These are phyloP conservation scores for Cryptocheilus praepositus DNA, from an alignment of 2,888 invertebrate species.

Conservation along the genomic window DNA sequence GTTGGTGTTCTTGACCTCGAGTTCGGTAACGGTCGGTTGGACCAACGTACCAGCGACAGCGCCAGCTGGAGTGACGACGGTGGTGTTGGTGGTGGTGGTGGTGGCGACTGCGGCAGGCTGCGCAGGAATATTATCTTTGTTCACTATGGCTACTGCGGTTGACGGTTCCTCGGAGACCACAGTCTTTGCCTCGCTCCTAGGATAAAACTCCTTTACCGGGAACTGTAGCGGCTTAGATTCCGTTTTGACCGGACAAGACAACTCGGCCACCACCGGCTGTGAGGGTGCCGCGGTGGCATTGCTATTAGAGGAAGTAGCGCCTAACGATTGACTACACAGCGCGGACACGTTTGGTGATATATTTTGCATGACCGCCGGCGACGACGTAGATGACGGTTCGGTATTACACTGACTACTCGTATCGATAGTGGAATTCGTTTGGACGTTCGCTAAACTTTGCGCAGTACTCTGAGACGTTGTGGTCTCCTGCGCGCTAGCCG, in stretches of 20 bases:
- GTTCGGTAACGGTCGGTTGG: conserved; percentile 1
- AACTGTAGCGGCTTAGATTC: conserved; percentile 63
- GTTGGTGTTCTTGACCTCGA: conserved; percentile 15
- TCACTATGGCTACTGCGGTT: conserved; percentile 44
- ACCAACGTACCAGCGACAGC: conserved; percentile 8
- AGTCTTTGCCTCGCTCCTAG: conserved; percentile 59
- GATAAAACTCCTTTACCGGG: conserved; percentile 62
- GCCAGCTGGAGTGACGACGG: conserved; percentile 47
- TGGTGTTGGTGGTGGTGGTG: conserved; percentile 16
- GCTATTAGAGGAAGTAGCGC: conserved; percentile 24
- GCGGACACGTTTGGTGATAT: conserved; percentile 48
- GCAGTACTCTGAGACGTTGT: conserved; percentile 45
- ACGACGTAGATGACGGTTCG: conserved; percentile 24
- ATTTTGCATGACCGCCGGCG: conserved; percentile 38
- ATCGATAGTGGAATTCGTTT: conserved; percentile 55
- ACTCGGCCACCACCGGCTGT: background rate
- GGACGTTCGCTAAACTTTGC: conserved; percentile 53
- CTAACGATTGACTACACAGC: conserved; percentile 56
- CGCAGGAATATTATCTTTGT: conserved; percentile 63
- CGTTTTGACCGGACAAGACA: conserved; percentile 37
- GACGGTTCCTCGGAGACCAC: conserved; percentile 52
- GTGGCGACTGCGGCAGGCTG: conserved; percentile 61
- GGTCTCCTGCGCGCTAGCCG: conserved; percentile 46
- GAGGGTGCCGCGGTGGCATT: background rate
- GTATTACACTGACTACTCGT: conserved; percentile 57